phyloP scores from a whole-genome alignment of 2,113 vertebrate genomes.

The Mus pahari region DNA sequence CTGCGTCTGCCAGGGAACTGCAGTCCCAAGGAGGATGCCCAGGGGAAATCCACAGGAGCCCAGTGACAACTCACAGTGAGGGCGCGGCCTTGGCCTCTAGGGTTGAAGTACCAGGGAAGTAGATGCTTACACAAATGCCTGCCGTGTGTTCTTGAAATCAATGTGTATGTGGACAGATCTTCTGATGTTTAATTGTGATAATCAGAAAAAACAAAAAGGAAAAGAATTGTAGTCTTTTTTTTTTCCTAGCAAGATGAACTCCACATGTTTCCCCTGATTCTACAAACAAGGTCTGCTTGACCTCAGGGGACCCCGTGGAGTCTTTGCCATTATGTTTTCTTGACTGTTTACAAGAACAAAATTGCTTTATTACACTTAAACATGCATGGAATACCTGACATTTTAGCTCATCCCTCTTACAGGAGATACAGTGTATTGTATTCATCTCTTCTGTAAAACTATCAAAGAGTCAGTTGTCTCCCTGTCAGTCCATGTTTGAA shows the following conservation, averaged over 20 bases:
- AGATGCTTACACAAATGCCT: slow-evolving; percentile 71
- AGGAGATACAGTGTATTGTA: slow-evolving; percentile 81
- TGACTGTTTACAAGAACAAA: slow-evolving; percentile 91
- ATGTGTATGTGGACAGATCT: slow-evolving; percentile 78
- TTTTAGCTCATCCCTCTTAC: slow-evolving; percentile 86
- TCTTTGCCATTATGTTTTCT: slow-evolving; percentile 83
- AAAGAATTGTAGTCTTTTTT: slow-evolving; percentile 78
- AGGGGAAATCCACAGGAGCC: slow-evolving; percentile 82
- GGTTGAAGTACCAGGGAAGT: slow-evolving; percentile 84
- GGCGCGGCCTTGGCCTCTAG: slow-evolving; percentile 75
- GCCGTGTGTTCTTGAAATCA: slow-evolving; percentile 66
- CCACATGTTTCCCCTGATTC: slow-evolving; percentile 72
- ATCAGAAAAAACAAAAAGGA: slow-evolving; percentile 77
- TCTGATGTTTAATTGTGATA: slow-evolving; percentile 73
- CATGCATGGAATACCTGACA: slow-evolving; percentile 89
- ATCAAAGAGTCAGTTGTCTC: slow-evolving; percentile 65
- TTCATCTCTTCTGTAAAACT: slow-evolving; percentile 78
- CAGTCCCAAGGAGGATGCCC: slow-evolving; percentile 60
- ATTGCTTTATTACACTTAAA: slow-evolving; percentile 86
- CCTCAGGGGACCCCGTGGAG: slow-evolving; percentile 81
- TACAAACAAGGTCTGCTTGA: slow-evolving; percentile 78
- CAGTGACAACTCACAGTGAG: slow-evolving; percentile 16
- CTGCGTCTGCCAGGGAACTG: slow-evolving; percentile 65
- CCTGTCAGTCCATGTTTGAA: slow-evolving; percentile 70
- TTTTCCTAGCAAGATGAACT: slow-evolving; percentile 80